Conservation (phyloP, 2,113 vertebrate species). For the Paratilapia polleni region DNA sequence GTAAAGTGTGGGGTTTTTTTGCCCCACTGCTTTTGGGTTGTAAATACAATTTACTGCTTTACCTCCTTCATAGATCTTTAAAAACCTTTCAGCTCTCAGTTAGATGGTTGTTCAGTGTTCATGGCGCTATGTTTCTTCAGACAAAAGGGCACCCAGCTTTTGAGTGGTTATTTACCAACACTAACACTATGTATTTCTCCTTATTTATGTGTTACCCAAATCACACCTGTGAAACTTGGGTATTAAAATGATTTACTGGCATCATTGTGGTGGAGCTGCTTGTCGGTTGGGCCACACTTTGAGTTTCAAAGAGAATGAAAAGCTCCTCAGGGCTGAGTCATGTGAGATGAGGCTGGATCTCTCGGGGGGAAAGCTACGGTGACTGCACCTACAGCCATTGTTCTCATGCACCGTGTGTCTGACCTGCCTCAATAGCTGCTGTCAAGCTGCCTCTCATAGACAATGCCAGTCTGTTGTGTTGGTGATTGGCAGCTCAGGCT, state of each 20-base stretch:
- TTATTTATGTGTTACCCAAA: background rate
- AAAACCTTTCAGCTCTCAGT: background rate
- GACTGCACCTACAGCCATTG: slow-evolving; percentile 44
- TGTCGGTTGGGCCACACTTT: background rate
- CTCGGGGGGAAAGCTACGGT: slow-evolving; percentile 1
- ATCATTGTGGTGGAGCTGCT: background rate
- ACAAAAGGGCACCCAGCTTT: background rate
- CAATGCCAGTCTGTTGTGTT: slow-evolving; percentile 6
- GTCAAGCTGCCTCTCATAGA: slow-evolving; percentile 4
- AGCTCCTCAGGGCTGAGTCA: background rate
- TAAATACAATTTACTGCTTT: background rate
- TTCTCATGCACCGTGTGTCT: background rate
- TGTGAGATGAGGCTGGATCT: slow-evolving; percentile 22
- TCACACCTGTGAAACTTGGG: background rate
- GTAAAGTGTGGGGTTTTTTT: background rate
- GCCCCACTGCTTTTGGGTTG: background rate
- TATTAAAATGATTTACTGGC: background rate
- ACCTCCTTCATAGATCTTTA: background rate
- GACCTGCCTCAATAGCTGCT: slow-evolving; percentile 34
- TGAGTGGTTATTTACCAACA: background rate
- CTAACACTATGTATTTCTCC: background rate
- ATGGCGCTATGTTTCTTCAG: background rate
- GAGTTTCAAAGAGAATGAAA: background rate
- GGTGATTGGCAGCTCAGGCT: slow-evolving; percentile 39
- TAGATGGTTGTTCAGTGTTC: background rate